Evolutionary conservation across 2,888 invertebrate genomes (phyloP).

Genomic region (Leptinotarsa tumamoca): DNA sequence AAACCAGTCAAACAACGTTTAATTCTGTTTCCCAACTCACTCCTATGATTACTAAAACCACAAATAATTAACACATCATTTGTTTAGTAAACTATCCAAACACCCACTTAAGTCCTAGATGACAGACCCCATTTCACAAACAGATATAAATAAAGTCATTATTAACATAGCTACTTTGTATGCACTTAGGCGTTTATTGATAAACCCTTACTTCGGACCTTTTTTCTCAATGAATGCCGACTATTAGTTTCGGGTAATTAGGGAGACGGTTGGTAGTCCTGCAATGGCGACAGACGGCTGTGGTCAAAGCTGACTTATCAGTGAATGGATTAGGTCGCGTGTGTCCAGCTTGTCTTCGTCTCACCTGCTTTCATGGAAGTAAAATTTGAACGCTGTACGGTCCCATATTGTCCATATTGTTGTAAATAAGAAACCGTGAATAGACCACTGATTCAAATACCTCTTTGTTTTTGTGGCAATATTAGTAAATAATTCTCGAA

Average conservation of each 20-base stretch:
- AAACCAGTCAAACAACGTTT: too few species aligned
- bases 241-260: conserved; percentile 49
- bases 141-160: conserved; percentile 26
- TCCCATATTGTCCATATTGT: not conserved
- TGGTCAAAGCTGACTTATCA: conserved; percentile 56
- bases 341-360: conserved; percentile 49
- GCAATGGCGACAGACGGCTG: conserved; percentile 49
- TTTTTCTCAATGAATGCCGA: conserved; percentile 32
- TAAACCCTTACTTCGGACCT: conserved; percentile 25
- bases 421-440: not conserved
- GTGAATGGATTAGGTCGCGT: conserved; percentile 60
- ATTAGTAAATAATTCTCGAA: too few species aligned
- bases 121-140: conserved; percentile 25
- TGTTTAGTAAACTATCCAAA: not conserved
- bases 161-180: conserved; percentile 24
- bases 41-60: not conserved
- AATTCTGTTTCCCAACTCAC: not conserved
- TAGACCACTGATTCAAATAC: too few species aligned
- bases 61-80: conserved; percentile 22
- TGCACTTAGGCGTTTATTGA: conserved; percentile 28
- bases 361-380: conserved; percentile 38
- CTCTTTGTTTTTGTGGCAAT: too few species aligned
- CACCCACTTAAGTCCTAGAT: not conserved
- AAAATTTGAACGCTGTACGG: not conserved
- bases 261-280: conserved; percentile 45